Base-by-base conservation (phyloP, 2,888 invertebrate species). In the Pammene aurita region DNA sequence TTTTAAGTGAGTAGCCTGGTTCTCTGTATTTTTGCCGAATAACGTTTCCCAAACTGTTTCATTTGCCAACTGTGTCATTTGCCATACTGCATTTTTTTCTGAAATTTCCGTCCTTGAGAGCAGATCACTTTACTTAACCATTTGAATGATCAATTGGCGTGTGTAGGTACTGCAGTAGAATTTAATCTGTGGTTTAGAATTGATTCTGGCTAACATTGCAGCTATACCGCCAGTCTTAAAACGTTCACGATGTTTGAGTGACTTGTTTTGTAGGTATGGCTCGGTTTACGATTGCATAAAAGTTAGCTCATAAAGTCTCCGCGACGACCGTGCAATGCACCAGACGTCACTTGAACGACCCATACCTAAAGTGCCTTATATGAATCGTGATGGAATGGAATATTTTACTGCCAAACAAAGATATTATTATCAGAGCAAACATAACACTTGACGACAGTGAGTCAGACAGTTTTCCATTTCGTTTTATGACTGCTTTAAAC, bases 391-490 rank as follows among this genome's bases (percentile, higher is more conserved):
- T 68, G 52, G 57, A 64, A 44, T 68, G 52, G 57, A 64, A 68
- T 62, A 50, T 64, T 57, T 63, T 63, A 57, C 14, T 50, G 44
- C 44, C 41, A 44, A 62, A 57, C 62, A 62, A 55, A 35, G 44
- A 66, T 61, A 61, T 60, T 55, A 44, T 60, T 68, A 63, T 63
- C 63, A 44, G 16, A 38, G n/a, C 42, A 63, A 68, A 63, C 63
- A 48, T 38, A 34, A 34, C 16, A 62, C 67, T 67, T 42, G 63
- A 62, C 67, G 67, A 63, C 44, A 50, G 55, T 61, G 63, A 63
- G 18, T 63, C 63, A 63, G 63, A 35, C 41, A 41, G 46, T 66
- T 54, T 56, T 60, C 44, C 26, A 61, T 67, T 66, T 67, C 38
- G 38, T 55, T 60, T 61, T 55, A 54, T 66, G 44, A 54, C 4